Evolutionary conservation across 2,113 vertebrate genomes (phyloP).

Genomic region (mouse (Mus musculus)): GRCm39 chr15:90627501-90628000

Average conservation of each 20-base stretch:
- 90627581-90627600: too few species aligned
- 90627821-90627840: background rate
- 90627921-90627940: too few species aligned
- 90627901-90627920: background rate
- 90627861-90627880: too few species aligned
- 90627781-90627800: background rate
- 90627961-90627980: background rate
- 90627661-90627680: background rate
- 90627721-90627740: background rate
- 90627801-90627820: background rate
- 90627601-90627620: background rate
- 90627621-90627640: background rate
- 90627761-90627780: background rate
- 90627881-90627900: background rate
- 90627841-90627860: background rate
- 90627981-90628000: background rate
- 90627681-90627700: too few species aligned
- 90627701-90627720: background rate
- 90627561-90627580: background rate
- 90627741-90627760: too few species aligned
- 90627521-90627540: too few species aligned
- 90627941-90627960: background rate
- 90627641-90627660: background rate
- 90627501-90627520: background rate
- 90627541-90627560: background rate